Evolutionary conservation across 2,888 invertebrate genomes (phyloP), one percentile per base, ranked within the genome.

Genomic region (Spodoptera picta): DNA sequence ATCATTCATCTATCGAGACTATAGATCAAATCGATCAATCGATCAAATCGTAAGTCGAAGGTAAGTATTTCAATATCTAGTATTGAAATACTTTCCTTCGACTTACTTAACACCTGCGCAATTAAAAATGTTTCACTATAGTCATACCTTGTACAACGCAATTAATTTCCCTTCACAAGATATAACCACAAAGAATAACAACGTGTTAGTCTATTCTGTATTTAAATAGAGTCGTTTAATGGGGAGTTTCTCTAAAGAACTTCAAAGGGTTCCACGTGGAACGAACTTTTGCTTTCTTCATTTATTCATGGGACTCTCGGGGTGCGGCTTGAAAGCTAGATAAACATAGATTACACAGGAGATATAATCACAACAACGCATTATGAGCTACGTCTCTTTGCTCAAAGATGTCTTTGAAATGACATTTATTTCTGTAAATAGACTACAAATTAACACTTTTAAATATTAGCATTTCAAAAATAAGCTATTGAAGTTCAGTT

Each of bases 251-350:
- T 69, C 73, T 69, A 68, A 73, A 71, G 60, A 65, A 77, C 78
- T 69, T 83, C 80, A 83, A 85, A 82, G 80, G 57, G 59, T 56
- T 69, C 41, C 46, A 63, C 62, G 69, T 73, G 58, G 62, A 68
- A 75, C 76, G 75, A 75, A 78, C 79, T 76, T 85, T 80, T 83
- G 75, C 75, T 79, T 80, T 74, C 80, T 72, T 84, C 77, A 83
- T 78, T 83, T 85, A 84, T 85, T 85, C 83, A 84, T 77, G 59
- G 60, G 47, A 49, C 74, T 67, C 59, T 5, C 55, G 69, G 58
- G 73, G 67, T 61, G 60, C 54, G 55, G 53, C 56, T 73, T 78
- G 62, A 77, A 79, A 75, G 78, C 76, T 72, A 69, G 66, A 78
- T 58, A 74, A 67, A 77, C 70, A 71, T 67, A 62, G 57, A 63